Conservation (phyloP, 2,113 vertebrate species). For the Gallinago jamesoni region DNA sequence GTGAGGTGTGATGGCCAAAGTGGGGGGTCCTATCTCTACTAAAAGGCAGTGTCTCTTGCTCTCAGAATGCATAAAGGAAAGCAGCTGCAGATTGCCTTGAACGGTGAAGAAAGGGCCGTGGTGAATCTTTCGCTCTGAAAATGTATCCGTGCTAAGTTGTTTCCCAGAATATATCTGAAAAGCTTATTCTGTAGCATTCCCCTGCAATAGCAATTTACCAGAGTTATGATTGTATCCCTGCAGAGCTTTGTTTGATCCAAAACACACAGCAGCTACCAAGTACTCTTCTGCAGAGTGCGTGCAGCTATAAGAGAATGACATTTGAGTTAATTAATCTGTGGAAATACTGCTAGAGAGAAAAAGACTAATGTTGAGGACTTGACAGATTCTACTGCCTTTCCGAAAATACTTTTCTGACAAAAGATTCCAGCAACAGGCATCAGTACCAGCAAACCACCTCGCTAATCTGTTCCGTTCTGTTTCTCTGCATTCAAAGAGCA, state of each 20-base stretch:
- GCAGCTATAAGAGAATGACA: slow-evolving; percentile 61
- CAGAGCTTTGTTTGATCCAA: slow-evolving; percentile 69
- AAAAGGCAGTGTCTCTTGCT: neutral
- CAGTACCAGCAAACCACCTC: slow-evolving; percentile 10
- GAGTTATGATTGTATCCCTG: slow-evolving; percentile 53
- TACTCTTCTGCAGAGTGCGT: slow-evolving; percentile 63
- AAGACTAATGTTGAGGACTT: slow-evolving; percentile 40
- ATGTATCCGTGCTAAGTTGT: neutral
- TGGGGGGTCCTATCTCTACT: neutral
- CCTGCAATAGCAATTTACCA: slow-evolving; percentile 46
- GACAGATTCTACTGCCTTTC: slow-evolving; percentile 45
- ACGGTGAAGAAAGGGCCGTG: neutral
- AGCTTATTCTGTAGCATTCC: slow-evolving; percentile 39
- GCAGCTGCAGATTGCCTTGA: neutral
- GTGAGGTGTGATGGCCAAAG: neutral
- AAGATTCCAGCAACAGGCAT: slow-evolving; percentile 21
- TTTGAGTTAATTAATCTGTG: slow-evolving; percentile 71
- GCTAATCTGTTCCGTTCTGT: neutral
- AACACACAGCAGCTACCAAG: slow-evolving; percentile 70
- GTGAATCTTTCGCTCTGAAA: neutral
- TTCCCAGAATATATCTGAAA: neutral
- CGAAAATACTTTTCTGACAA: slow-evolving; percentile 41
- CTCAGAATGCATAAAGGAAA: neutral
- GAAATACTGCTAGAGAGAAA: slow-evolving; percentile 50
- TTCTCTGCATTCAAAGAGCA: slow-evolving; percentile 14